A percentile compares a stretch with the other conserved stretches of the same genome.
phyloP scores from a whole-genome alignment of 2,888 invertebrate genomes.

The Willowsia nigromaculata region DNA sequence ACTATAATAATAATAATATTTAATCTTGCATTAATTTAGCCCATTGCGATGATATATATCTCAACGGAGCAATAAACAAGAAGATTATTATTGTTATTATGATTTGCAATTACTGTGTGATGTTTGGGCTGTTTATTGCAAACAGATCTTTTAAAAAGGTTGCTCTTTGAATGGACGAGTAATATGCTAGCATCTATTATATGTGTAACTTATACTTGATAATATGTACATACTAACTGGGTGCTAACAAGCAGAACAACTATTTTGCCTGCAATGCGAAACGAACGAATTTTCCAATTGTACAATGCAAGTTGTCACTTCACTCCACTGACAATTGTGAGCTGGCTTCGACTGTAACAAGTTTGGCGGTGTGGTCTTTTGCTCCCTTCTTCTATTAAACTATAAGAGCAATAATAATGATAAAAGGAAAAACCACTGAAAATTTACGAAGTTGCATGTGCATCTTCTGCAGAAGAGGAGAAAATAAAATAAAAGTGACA shows the following conservation, averaged over 20 bases:
- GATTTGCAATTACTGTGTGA: slow-evolving; percentile 32
- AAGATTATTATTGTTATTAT: slow-evolving; percentile 36
- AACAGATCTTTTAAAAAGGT: neutral
- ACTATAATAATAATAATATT: slow-evolving; percentile 13
- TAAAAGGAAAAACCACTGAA: slow-evolving; percentile 8
- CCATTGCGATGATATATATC: slow-evolving; percentile 26
- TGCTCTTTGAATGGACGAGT: neutral
- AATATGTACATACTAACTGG: too few species aligned
- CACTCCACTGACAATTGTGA: neutral
- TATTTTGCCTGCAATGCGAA: neutral
- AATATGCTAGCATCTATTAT: neutral
- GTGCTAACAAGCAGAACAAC: neutral
- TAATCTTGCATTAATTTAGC: slow-evolving; percentile 25
- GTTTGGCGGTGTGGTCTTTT: slow-evolving; percentile 60
- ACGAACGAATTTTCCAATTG: too few species aligned
- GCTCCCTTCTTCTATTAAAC: neutral
- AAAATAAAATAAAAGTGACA: slow-evolving; percentile 14
- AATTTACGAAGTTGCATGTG: slow-evolving; percentile 19
- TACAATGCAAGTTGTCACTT: slow-evolving; percentile 13
- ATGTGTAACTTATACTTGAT: too few species aligned
- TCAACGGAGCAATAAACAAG: slow-evolving; percentile 32
- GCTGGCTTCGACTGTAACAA: neutral
- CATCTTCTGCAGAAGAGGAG: neutral
- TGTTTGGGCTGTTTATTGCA: neutral
- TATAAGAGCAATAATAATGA: slow-evolving; percentile 8